A percentile compares a stretch with the other conserved stretches of the same genome.
These are phyloP conservation scores for Channallabes apus DNA, from an alignment of 2,797 vertebrate genomes.

Conservation along the genomic window DNA sequence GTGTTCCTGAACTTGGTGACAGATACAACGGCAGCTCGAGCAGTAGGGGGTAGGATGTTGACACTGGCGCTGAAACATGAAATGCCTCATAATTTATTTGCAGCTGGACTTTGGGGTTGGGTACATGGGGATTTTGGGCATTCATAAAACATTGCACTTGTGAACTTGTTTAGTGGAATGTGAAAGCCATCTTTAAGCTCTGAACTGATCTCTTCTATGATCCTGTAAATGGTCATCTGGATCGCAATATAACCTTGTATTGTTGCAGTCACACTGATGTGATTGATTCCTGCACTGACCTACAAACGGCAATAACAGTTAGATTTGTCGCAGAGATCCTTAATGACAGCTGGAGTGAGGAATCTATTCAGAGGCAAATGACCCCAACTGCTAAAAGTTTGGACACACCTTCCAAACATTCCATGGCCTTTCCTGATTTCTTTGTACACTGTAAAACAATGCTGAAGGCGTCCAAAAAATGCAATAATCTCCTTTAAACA, in stretches of 20 bases:
- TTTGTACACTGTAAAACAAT: no score
- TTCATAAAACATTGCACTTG: not conserved
- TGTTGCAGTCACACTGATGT: not conserved
- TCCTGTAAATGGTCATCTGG: not conserved
- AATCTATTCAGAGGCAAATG: not conserved
- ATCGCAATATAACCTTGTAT: not conserved
- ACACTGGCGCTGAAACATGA: not conserved
- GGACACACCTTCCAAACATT: not conserved
- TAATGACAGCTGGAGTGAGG: not conserved
- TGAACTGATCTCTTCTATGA: not conserved
- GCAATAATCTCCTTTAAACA: no score
- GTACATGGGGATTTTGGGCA: no score
- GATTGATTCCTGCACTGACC: no score
- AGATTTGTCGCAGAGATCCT: no score
- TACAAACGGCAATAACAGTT: no score
- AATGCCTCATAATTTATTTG: not conserved
- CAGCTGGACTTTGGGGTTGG: not conserved
- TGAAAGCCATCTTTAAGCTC: not conserved
- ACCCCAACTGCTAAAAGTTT: not conserved
- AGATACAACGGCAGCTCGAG: not conserved
- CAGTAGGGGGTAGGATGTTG: not conserved
- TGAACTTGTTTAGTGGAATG: not conserved
- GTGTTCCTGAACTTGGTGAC: slow-evolving; percentile 21
- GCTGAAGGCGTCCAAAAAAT: no score
- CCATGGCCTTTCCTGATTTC: no score